Evolutionary conservation across 2,797 vertebrate genomes (phyloP), one percentile per base, ranked within the genome.

Genomic region (Mycteria americana): DNA sequence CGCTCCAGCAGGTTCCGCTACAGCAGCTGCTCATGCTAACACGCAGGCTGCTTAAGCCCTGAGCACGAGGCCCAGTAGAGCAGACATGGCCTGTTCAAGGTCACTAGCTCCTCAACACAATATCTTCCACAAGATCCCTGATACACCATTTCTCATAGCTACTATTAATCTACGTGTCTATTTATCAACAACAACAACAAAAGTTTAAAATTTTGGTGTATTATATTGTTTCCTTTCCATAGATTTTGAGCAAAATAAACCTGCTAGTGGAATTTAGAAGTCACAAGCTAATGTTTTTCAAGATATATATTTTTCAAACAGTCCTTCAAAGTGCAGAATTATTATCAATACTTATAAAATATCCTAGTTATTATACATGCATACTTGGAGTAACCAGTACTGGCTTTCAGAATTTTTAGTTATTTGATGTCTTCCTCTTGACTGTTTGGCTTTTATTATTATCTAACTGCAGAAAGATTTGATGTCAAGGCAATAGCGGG

Each of bases 31-130:
- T 68, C 19, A 10, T 54, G 24, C 15, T n/a, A 21, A 30, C 22
- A 8, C 9, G 31, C 0, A 5, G 22, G 14, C n/a, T 65, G 24
- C 24, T 39, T 28, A 10, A 30, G 4, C 8, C 37, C 0, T 0
- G 5, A 59, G 24, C n/a, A 35, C 1, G 1, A 19, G 19, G 25
- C 24, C 37, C 31, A 21, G 1, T 24, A 45, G 27, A 53, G 25
- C 25, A 53, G 46, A 31, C 5, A 1, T 31, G 39, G 14, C 11
- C 41, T 18, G 17, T 16, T 80, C 43, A 41, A 37, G 27, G 23
- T 50, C 41, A 28, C 11, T 30, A 53, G 33, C 11, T 78, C 30
- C n/a, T 59, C 19, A 16, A 16, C 43, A 28, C 22, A 39, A 13
- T 9, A 30, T 85, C 51, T 65, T 39, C 18, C 1, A 2, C 19